phyloP scores from a whole-genome alignment of 1,140 invertebrate genomes.

The Cherax destructor region DNA sequence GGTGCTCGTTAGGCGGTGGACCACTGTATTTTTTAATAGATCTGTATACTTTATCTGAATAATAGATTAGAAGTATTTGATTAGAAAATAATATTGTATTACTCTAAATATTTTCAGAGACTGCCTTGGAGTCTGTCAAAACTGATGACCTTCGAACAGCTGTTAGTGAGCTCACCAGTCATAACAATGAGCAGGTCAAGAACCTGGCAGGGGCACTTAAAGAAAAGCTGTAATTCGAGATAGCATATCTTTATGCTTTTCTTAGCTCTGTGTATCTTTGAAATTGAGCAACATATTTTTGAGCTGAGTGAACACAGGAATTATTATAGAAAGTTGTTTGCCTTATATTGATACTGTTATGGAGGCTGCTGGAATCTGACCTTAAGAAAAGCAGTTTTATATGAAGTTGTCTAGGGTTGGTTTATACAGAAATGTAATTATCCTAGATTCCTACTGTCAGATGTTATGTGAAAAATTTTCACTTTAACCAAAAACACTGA shows the following conservation, averaged over 20 bases:
- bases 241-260: conserved; percentile 3
- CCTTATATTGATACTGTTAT: background rate
- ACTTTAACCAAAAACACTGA: background rate
- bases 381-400: background rate
- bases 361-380: background rate
- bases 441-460: background rate
- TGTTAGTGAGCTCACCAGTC: background rate
- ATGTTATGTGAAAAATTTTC: background rate
- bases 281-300: background rate
- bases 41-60: background rate
- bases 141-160: conserved; percentile 11
- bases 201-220: conserved; percentile 34
- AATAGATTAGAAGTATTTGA: too few species aligned
- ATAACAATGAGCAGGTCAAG: conserved; percentile 50
- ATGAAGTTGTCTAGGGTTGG: background rate
- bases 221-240: conserved; percentile 42
- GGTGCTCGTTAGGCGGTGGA: too few species aligned
- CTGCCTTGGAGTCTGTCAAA: conserved; percentile 21
- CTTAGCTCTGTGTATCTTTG: background rate
- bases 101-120: background rate
- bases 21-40: conserved; percentile 21
- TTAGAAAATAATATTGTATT: too few species aligned
- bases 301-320: background rate
- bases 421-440: background rate
- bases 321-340: conserved; percentile 6